These are phyloP conservation scores for Linyphia triangularis DNA, from an alignment of 2,888 invertebrate genomes.

Conservation along the genomic window DNA sequence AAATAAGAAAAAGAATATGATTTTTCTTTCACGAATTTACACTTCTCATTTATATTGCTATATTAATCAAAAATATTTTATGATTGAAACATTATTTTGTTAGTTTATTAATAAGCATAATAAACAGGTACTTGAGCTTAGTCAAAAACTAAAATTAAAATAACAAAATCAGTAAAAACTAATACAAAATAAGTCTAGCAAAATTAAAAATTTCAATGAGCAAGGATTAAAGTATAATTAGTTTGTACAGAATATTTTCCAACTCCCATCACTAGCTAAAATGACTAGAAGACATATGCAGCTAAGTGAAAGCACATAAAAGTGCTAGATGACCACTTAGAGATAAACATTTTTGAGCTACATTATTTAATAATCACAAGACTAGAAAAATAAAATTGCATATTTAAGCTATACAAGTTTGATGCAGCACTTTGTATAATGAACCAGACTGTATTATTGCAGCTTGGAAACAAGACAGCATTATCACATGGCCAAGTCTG, in stretches of 20 bases:
- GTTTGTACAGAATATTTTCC: neutral
- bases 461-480: slow-evolving; percentile 24
- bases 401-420: neutral
- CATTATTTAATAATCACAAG: slow-evolving; percentile 41
- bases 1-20: neutral
- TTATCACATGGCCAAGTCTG: slow-evolving; percentile 17
- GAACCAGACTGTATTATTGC: slow-evolving; percentile 11
- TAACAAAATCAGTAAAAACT: neutral
- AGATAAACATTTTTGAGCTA: slow-evolving; percentile 27
- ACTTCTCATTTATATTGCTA: too few species aligned
- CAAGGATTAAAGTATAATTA: too few species aligned
- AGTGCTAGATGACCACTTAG: slow-evolving; percentile 40
- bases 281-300: slow-evolving; percentile 64
- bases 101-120: neutral
- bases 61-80: too few species aligned
- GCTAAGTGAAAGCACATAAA: slow-evolving; percentile 28
- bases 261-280: neutral
- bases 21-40: neutral
- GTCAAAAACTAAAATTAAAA: neutral
- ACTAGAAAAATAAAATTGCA: slow-evolving; percentile 71
- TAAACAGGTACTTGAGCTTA: neutral
- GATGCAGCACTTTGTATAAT: slow-evolving; percentile 40
- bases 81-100: neutral
- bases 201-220: neutral
- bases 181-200: neutral